These are phyloP conservation scores for Borostomias antarcticus DNA, from an alignment of 2,797 vertebrate species.

Conservation along the genomic window DNA sequence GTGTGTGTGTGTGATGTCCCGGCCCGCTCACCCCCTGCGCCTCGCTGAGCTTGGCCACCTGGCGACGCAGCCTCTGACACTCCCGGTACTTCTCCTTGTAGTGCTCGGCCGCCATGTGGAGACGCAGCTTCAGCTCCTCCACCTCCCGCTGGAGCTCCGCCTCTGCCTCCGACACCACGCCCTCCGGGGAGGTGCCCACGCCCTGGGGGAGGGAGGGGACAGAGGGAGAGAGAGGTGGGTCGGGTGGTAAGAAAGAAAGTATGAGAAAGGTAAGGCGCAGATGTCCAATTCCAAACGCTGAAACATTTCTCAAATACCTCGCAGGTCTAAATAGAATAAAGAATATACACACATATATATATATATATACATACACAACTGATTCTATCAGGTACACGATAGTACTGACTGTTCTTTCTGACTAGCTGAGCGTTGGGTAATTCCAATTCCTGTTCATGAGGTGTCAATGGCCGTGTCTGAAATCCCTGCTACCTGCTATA, in stretches of 20 bases:
- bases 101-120: slow-evolving; percentile 98
- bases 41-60: slow-evolving; percentile 90
- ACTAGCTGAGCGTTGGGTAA: not conserved
- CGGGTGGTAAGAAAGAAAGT: too few species aligned
- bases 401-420: not conserved
- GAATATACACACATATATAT: too few species aligned
- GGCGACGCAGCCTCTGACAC: slow-evolving; percentile 93
- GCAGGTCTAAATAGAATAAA: too few species aligned
- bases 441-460: not conserved
- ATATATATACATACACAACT: too few species aligned
- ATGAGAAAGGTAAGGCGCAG: not conserved
- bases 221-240: not conserved
- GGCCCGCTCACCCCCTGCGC: slow-evolving; percentile 76
- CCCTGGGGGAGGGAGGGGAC: slow-evolving; percentile 45
- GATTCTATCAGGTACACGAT: too few species aligned
- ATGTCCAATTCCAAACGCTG: too few species aligned
- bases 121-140: slow-evolving; percentile 94
- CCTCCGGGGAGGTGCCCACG: slow-evolving; percentile 56
- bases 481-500: too few species aligned
- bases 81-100: slow-evolving; percentile 98
- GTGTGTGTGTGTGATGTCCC: not conserved
- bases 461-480: too few species aligned
- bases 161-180: slow-evolving; percentile 76
- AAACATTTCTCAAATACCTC: too few species aligned
- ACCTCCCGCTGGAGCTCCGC: slow-evolving; percentile 94